Conservation (phyloP, 2,888 invertebrate species). For the Chloroclystis v-ata region DNA sequence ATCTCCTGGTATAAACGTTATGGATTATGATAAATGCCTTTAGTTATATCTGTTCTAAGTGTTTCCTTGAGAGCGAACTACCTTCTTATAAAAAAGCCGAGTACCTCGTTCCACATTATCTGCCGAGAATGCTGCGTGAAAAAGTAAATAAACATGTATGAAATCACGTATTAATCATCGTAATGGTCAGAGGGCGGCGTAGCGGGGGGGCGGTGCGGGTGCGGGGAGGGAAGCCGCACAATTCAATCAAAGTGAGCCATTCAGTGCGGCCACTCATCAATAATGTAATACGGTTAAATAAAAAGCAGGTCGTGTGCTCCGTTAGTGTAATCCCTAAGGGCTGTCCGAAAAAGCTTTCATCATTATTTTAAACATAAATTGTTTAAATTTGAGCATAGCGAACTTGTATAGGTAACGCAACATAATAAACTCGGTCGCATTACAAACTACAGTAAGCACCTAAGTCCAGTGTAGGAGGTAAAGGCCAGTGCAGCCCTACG, state of each 20-base stretch:
- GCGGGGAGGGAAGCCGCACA: slow-evolving; percentile 10
- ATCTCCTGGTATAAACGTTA: too few relatives aligned
- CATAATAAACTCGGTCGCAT: too few relatives aligned
- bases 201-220: too few relatives aligned
- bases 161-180: background rate
- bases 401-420: too few relatives aligned
- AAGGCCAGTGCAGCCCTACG: slow-evolving; percentile 27
- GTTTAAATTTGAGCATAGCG: too few relatives aligned
- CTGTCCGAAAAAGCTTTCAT: slow-evolving; percentile 2
- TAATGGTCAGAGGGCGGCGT: background rate
- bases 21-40: too few relatives aligned
- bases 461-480: background rate
- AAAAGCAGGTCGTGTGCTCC: slow-evolving; percentile 17
- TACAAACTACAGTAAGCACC: background rate
- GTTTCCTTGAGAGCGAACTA: too few relatives aligned
- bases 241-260: slow-evolving; percentile 18
- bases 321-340: slow-evolving; percentile 24
- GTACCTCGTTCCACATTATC: slow-evolving; percentile 27
- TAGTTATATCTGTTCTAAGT: too few relatives aligned
- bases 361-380: background rate
- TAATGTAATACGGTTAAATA: slow-evolving; percentile 18
- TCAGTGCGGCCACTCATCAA: slow-evolving; percentile 18
- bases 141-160: slow-evolving; percentile 6
- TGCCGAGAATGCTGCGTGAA: slow-evolving; percentile 28
- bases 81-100: too few relatives aligned